These are phyloP conservation scores for Darevskia mixta DNA, from an alignment of 2,797 vertebrate species.

Conservation along the genomic window DNA sequence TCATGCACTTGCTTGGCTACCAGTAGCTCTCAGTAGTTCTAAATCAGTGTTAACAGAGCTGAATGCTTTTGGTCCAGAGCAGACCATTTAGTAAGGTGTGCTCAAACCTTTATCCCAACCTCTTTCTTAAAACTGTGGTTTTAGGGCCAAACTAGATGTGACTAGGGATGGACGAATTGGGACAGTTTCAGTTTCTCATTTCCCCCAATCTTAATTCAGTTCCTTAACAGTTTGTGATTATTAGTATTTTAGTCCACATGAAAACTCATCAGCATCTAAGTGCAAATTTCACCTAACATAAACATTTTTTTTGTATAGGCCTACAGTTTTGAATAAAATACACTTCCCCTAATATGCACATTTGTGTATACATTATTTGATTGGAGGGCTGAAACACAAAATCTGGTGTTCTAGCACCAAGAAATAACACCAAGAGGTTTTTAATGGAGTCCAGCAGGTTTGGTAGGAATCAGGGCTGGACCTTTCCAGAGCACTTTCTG, in stretches of 20 bases:
- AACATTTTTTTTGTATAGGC: no score
- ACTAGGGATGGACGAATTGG: no score
- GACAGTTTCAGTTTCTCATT: no score
- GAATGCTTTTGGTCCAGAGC: not conserved
- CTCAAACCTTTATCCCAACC: not conserved
- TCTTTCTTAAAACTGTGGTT: not conserved
- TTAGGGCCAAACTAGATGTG: not conserved
- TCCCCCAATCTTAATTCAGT: no score
- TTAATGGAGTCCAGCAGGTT: no score
- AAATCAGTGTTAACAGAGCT: not conserved
- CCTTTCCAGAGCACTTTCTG: not conserved
- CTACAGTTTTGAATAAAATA: no score
- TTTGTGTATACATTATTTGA: no score
- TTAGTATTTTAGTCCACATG: no score
- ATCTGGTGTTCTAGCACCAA: not conserved
- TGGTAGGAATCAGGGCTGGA: not conserved
- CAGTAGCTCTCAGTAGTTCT: not conserved
- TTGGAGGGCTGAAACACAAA: not conserved
- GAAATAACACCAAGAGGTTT: not conserved
- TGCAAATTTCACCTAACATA: no score
- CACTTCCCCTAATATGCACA: no score
- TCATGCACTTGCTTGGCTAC: not conserved
- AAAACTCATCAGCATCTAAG: no score
- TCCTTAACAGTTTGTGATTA: no score
- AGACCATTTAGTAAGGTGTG: not conserved